Base-by-base conservation (phyloP, 2,797 vertebrate species). In the Sciurus vulgaris region DNA sequence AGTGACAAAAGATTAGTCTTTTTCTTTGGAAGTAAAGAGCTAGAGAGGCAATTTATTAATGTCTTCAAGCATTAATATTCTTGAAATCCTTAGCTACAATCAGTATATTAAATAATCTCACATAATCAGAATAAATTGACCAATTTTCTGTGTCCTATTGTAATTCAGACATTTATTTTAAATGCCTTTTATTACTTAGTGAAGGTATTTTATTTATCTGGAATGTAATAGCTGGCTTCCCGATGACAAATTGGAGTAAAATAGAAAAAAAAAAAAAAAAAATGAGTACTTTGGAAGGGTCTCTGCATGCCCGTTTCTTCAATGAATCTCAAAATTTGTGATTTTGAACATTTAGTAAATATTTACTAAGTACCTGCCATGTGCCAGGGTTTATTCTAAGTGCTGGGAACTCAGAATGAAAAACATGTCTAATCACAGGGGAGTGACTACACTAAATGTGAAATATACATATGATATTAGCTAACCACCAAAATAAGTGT, bases 161-260 rank as follows among this genome's bases (percentile, higher is more conserved):
- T 5, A 77, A 24, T 96, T 83, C 76, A 30, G 24, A 54, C n/a
- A 81, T 70, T 74, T 81, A 94, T 77, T 94, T 95, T 72, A 17
- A 76, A 84, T 84, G 35, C 56, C 59, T 95, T 82, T 65, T 87
- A 26, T 85, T 89, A 84, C 35, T 56, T 93, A 91, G 79, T 88
- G 38, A 59, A 92, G 59, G 28, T 1, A 56, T 90, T 96, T 93
- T 86, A 59, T 95, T 89, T 82, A 73, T 89, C 74, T 96, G 33
- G 56, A 72, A 56, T 44, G 26, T 44, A 56, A 89, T 10, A n/a
- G 17, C 22, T 91, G 18, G 26, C 9, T 91, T 90, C 67, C 51
- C 81, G 35, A 81, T 79, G 38, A 51, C 33, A 94, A 79, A 74
- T 3, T 90, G n/a, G 38, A 85, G 56, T 81, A 94, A 90, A 92